phyloP scores from a whole-genome alignment of 2,113 vertebrate genomes.

The Pristiophorus japonicus region DNA sequence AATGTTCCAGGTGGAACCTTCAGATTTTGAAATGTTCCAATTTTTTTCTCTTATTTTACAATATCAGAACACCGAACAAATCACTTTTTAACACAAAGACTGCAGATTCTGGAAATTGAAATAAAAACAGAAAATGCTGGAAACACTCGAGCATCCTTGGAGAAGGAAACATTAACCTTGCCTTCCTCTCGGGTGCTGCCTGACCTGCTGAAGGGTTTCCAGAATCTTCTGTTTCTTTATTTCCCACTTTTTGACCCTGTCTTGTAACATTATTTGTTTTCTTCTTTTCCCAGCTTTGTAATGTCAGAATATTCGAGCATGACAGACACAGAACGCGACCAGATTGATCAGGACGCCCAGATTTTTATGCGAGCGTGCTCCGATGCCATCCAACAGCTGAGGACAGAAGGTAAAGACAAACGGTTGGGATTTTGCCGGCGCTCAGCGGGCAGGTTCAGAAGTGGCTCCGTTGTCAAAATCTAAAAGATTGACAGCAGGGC shows the following conservation, averaged over 20 bases:
- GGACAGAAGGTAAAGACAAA: slow-evolving; percentile 69
- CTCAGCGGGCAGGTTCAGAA: too few relatives aligned
- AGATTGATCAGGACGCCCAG: slow-evolving; percentile 96
- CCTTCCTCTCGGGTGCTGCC: neutral
- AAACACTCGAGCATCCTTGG: neutral
- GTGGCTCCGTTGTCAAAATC: too few relatives aligned
- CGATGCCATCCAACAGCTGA: slow-evolving; percentile 84
- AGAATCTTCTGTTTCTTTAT: neutral
- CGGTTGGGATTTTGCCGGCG: too few relatives aligned
- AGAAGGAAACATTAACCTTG: neutral
- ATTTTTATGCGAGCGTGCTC: slow-evolving; percentile 90
- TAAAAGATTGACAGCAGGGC: too few relatives aligned
- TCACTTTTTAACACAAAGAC: neutral
- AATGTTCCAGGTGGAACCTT: neutral
- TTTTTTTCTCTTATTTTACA: neutral
- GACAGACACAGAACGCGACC: slow-evolving; percentile 88
- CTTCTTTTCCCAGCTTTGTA: slow-evolving; percentile 62
- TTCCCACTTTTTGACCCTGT: neutral
- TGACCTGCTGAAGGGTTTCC: neutral
- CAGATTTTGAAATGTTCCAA: neutral
- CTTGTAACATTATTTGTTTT: neutral
- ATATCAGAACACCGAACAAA: too few relatives aligned
- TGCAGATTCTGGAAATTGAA: slow-evolving; percentile 2
- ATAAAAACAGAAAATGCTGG: neutral
- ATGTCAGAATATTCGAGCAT: slow-evolving; percentile 79